These are phyloP conservation scores for Pyrrhia umbra DNA, from an alignment of 2,888 invertebrate genomes.

Conservation along the genomic window DNA sequence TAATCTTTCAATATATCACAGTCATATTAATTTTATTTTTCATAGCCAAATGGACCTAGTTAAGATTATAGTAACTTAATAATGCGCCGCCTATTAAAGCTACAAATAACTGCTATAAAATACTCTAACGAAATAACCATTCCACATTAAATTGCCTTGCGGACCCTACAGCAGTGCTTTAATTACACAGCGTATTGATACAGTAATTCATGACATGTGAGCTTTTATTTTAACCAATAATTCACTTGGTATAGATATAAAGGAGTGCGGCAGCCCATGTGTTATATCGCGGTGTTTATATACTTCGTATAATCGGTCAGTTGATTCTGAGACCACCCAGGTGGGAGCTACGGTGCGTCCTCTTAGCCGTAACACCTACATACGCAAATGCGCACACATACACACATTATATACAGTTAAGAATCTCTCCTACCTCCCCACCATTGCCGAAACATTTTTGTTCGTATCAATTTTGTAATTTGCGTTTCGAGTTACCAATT, in stretches of 20 bases:
- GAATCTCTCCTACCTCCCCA: slow-evolving; percentile 63
- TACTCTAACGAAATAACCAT: slow-evolving; percentile 53
- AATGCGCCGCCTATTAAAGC: slow-evolving; percentile 33
- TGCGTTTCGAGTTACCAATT: slow-evolving; percentile 85
- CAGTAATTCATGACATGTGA: slow-evolving; percentile 74
- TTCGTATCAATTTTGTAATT: slow-evolving; percentile 85
- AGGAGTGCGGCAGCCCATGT: slow-evolving; percentile 69
- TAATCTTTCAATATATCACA: slow-evolving; percentile 7
- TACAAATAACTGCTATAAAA: slow-evolving; percentile 43
- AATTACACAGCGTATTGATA: slow-evolving; percentile 79
- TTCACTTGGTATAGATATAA: slow-evolving; percentile 74
- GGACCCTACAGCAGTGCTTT: slow-evolving; percentile 69
- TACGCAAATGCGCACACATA: slow-evolving; percentile 57
- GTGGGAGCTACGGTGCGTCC: slow-evolving; percentile 73
- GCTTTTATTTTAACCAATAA: slow-evolving; percentile 83
- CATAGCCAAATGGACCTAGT: slow-evolving; percentile 12
- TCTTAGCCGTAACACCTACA: slow-evolving; percentile 69
- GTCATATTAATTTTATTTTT: slow-evolving; percentile 6
- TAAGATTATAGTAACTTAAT: slow-evolving; percentile 46
- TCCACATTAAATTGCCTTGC: slow-evolving; percentile 58
- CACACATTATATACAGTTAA: slow-evolving; percentile 61
- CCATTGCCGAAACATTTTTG: slow-evolving; percentile 67
- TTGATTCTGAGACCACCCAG: slow-evolving; percentile 87
- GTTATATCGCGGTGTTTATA: slow-evolving; percentile 73
- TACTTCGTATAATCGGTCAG: slow-evolving; percentile 81